phyloP scores from a whole-genome alignment of 1,140 invertebrate species.

The Hycleus cichorii region DNA sequence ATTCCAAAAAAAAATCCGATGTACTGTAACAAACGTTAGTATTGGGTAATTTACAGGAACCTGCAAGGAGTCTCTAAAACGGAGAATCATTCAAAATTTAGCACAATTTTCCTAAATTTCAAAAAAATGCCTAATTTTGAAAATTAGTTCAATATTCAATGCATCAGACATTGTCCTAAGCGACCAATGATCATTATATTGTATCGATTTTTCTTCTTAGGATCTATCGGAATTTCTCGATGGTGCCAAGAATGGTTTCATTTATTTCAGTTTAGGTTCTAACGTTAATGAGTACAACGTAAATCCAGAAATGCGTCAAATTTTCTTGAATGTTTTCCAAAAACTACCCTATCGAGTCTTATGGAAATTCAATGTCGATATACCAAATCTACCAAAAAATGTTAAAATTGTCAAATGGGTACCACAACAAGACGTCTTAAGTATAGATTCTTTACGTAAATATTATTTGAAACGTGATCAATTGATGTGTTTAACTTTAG shows the following conservation, averaged over 20 bases:
- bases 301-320: constrained; percentile 13
- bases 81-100: neutral
- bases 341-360: constrained; percentile 38
- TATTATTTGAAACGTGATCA: neutral
- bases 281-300: constrained; percentile 37
- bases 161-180: too few relatives aligned
- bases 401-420: constrained; percentile 44
- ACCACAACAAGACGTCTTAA: constrained; percentile 47
- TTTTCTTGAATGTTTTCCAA: constrained; percentile 33
- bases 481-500: constrained; percentile 17
- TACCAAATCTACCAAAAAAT: constrained; percentile 38
- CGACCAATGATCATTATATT: neutral
- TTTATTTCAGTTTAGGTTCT: constrained; percentile 50
- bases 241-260: constrained; percentile 42
- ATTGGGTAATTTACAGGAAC: neutral
- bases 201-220: constrained; percentile 30
- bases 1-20: neutral
- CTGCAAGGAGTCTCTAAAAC: too few relatives aligned
- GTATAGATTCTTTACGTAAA: constrained; percentile 24
- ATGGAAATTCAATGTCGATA: constrained; percentile 43
- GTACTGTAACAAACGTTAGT: neutral
- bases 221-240: constrained; percentile 43
- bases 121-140: neutral
- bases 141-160: too few relatives aligned
- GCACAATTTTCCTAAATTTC: neutral